Evolutionary conservation across 2,888 invertebrate species (phyloP), one percentile per base, ranked within the genome.

Genomic region (Chymomyza fuscimana): DNA sequence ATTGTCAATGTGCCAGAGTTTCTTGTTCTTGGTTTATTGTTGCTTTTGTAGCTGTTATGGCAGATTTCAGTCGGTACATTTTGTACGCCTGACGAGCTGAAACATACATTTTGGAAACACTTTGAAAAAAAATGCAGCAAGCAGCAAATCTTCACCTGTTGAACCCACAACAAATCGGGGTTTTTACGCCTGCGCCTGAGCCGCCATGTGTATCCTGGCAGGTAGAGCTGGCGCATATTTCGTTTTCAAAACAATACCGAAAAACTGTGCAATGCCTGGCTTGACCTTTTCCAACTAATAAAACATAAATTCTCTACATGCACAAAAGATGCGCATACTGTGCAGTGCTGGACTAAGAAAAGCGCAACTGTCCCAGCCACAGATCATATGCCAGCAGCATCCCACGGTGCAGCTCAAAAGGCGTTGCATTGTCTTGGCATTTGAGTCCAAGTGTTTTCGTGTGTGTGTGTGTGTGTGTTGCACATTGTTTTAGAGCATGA

Each of bases 401-500:
- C 86, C 86, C 83, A 83, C 79, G 84, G 86, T 78, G 84, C 66
- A 73, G 68, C 71, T 76, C 76, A 73, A 84, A 80, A 80, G 83
- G 86, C 86, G 79, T 74, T 79, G 77, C 83, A 79, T 82, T 82
- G 87, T 83, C 73, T 73, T 60, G 64, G n/a, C 40, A 46, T 46
- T 46, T 56, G 63, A 72, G 69, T 63, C 58, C 67, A 63, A 56
- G 61, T 19, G 29, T 50, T 7, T 32, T 32, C 5, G 63, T 50
- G 56, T 52, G 51, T 65, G 36, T 51, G 36, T 56, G 54, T 46
- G 54, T 40, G 22, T 76, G 73, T 74, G 77, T 76, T 73, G 66
- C 22, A n/a, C 65, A 60, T 72, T 63, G 40, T 73, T 65, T 63
- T 16, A 51, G 74, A 66, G 73, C 83, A 84, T 80, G 87, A 81